Base-by-base conservation (phyloP, 2,888 invertebrate genomes). In the Acleris literana region DNA sequence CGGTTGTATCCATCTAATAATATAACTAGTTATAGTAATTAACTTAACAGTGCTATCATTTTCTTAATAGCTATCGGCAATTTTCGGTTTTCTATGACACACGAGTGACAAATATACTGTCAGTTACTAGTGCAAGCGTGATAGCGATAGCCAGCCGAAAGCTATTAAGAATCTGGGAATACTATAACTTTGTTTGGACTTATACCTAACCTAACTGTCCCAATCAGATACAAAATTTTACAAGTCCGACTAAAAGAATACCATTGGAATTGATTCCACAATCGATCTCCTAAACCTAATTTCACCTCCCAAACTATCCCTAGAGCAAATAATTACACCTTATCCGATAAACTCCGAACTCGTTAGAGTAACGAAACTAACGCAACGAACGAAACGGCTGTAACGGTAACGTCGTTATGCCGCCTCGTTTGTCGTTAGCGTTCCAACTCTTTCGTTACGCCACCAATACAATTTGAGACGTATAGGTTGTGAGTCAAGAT, bases 331-430 rank as follows among this genome's bases (percentile, higher is more conserved):
- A 73, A 73, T 69, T 70, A 53, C 63, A 63, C 64, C 61, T 72
- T 63, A 81, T 78, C 77, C 69, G 75, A 80, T 81, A 78, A 75
- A 68, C 55, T 52, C 68, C 69, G 68, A 73, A 64, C 73, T 79
- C 74, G 80, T 83, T 80, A 80, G 69, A 68, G 69, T 81, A 78
- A 81, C 81, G 72, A 76, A 79, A 72, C 73, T 74, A 74, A 68
- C 72, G 79, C 80, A 77, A 76, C 79, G 69, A 64, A 74, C 70
- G 75, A 81, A 83, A 84, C 83, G 75, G 74, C 70, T 68, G 55
- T 61, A 65, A 65, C 65, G 51, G 65, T 77, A 78, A 78, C 75
- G 72, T 75, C 68, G 72, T 83, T 80, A 82, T 72, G 13, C n/a
- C 29, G 17, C 16, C 29, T 65, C 69, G 69, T 69, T 69, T 69